Percentiles rank a stretch among this genome's conserved stretches.
phyloP scores from a whole-genome alignment of 2,113 vertebrate genomes.

The Rostratula benghalensis region DNA sequence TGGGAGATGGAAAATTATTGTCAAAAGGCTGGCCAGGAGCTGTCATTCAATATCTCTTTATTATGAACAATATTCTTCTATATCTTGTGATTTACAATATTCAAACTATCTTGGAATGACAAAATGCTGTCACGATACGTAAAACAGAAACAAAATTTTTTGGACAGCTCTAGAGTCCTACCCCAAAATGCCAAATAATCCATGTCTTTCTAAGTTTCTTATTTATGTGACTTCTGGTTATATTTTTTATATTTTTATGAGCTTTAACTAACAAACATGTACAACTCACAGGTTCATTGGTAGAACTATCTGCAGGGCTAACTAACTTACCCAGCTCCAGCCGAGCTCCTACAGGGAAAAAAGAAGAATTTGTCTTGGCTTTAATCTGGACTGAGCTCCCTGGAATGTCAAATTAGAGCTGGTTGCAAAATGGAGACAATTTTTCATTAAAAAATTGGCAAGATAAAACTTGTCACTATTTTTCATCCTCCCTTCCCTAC shows the following conservation, averaged over 20 bases:
- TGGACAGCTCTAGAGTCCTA: background rate
- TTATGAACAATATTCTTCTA: background rate
- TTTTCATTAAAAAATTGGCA: constrained; percentile 18
- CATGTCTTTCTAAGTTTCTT: background rate
- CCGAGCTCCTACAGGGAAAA: background rate
- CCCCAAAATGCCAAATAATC: background rate
- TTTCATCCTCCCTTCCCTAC: background rate
- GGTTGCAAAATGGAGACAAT: background rate
- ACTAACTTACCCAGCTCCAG: background rate
- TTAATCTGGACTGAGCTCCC: background rate
- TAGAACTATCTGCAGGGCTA: background rate
- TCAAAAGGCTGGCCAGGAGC: background rate
- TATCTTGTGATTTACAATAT: background rate
- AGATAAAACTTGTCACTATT: background rate
- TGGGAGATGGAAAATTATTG: background rate
- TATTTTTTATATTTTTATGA: background rate
- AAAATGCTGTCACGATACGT: background rate
- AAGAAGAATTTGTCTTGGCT: background rate
- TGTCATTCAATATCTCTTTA: background rate
- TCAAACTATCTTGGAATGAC: background rate
- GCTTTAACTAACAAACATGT: background rate
- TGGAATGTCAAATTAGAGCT: background rate
- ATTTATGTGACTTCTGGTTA: background rate
- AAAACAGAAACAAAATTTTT: background rate
- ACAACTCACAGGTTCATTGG: background rate